A percentile compares a stretch with the other conserved stretches of the same genome.
These are phyloP conservation scores for Ginglymostoma cirratum DNA, from an alignment of 2,113 vertebrate genomes.

Conservation along the genomic window DNA sequence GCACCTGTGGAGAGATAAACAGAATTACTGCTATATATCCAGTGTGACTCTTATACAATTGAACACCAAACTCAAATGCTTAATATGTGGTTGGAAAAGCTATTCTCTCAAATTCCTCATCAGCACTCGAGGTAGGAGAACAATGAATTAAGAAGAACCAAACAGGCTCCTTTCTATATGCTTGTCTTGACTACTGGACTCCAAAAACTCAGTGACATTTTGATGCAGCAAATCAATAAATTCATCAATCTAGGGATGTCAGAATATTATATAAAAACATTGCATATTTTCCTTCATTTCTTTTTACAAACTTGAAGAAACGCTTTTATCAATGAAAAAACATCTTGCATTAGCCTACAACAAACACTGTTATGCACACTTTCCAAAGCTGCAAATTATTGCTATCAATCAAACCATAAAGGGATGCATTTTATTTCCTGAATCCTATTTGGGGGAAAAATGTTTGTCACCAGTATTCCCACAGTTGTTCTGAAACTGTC, in stretches of 20 bases:
- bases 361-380: background rate
- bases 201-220: background rate
- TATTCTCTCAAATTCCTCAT: background rate
- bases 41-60: no score
- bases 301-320: background rate
- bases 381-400: background rate
- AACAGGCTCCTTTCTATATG: background rate
- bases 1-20: no score
- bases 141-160: background rate
- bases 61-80: background rate
- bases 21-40: no score
- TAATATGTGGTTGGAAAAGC: background rate
- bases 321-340: background rate
- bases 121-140: background rate
- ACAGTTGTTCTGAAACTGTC: background rate
- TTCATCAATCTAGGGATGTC: background rate
- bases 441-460: background rate
- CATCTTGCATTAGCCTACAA: background rate
- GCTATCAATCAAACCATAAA: background rate
- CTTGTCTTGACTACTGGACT: background rate
- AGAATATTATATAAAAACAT: background rate
- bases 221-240: background rate
- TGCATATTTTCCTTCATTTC: background rate
- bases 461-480: background rate
- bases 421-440: background rate